Base-by-base conservation (phyloP, 23 tunicate species). In the Halocynthia roretzi region DNA sequence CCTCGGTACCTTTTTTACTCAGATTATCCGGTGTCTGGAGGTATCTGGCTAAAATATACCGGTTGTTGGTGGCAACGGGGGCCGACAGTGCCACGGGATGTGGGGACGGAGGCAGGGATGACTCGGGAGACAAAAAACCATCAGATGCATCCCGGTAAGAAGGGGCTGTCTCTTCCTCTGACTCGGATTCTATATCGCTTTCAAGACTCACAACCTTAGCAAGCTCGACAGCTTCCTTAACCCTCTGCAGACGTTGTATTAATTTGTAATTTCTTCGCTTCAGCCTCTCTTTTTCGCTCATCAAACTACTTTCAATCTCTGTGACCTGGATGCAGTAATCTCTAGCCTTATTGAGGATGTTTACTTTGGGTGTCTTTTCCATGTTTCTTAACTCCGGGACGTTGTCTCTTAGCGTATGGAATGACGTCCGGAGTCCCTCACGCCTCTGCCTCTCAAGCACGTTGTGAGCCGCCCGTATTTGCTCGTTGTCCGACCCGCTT, bases 381-480 rank as follows among this genome's bases (percentile, higher is more conserved):
- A 56, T 50, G 18, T 75, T 81, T 11, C 67, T 62, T 6, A 89
- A 75, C 65, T 89, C 96, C 0, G 96, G 96, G 12, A 89, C 88
- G 70, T 68, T 63, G 17, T 71, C 77, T 12, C 96, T 82, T 53
- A 89, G 67, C 52, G 76, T 76, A 65, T 70, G 65, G 82, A 84
- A 89, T 61, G 87, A 86, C 31, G 87, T 68, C 17, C 96, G 96
- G 53, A 89, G 66, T 12, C 96, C 96, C 53, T 89, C 88, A 5
- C 96, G 58, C 20, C 96, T 56, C 65, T 89, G 96, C 6, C 96
- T 58, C 80, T 89, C 96, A 8, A 89, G 85, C 51, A 89, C 96
- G 67, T 89, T 89, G 71, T 89, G 96, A 6, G 96, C 96, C 5
- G 84, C 88, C 15, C 96, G 78, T 20, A 89, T 80, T 53, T 53